Conservation (phyloP, 2,797 vertebrate genomes). For the Muscicapa comitata region DNA sequence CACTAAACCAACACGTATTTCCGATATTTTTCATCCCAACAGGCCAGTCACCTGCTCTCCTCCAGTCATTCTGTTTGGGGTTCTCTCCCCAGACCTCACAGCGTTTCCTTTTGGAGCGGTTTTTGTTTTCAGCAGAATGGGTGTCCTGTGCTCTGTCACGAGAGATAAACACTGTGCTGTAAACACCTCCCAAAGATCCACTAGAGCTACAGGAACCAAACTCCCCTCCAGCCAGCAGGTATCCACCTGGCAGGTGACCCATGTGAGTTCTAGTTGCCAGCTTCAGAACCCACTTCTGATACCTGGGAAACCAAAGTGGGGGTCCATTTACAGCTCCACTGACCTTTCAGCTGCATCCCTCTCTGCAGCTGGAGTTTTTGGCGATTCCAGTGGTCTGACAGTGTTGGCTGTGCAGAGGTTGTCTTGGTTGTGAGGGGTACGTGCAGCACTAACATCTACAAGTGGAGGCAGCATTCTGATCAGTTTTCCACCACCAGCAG, state of each 20-base stretch:
- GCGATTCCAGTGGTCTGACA: conserved; percentile 81
- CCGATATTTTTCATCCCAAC: conserved; percentile 96
- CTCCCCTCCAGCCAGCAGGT: not conserved
- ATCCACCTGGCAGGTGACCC: not conserved
- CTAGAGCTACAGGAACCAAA: not conserved
- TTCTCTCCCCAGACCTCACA: conserved; percentile 87
- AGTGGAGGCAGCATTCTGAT: not conserved
- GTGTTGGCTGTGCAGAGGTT: conserved; percentile 75
- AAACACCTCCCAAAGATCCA: not conserved
- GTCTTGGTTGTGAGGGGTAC: conserved; percentile 70
- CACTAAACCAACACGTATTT: conserved; percentile 99
- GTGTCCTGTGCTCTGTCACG: conserved; percentile 78
- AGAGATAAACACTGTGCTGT: not conserved
- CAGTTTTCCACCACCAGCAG: not conserved
- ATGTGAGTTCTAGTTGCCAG: not conserved
- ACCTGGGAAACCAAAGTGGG: not conserved
- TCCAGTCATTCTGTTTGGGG: conserved; percentile 84
- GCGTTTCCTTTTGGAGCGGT: conserved; percentile 87
- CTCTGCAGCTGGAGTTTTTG: conserved; percentile 74
- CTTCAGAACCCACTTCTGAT: not conserved
- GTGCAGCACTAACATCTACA: conserved; percentile 56
- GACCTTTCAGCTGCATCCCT: conserved; percentile 83
- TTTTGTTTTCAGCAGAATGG: conserved; percentile 79
- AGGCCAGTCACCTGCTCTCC: conserved; percentile 87
- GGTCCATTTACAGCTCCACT: not conserved